Conservation (phyloP, 1,140 invertebrate genomes). For the Drosophila grimshawi region DNA sequence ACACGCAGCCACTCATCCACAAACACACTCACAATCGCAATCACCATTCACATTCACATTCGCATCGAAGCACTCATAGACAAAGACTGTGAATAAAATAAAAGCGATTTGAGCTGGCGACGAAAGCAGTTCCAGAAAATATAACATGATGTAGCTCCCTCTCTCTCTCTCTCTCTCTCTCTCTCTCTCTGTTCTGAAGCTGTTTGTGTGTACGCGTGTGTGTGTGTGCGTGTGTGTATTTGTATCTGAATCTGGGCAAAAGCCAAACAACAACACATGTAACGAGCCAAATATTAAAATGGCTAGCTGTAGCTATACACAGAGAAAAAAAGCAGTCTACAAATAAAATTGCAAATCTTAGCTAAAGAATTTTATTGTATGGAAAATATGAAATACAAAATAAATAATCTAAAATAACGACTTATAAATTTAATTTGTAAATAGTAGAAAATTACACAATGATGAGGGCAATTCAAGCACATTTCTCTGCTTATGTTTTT, state of each 20-base stretch:
- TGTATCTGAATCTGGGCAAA: slow-evolving; percentile 29
- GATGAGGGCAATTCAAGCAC: too few species aligned
- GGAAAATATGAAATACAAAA: neutral
- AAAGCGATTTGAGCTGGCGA: slow-evolving; percentile 58
- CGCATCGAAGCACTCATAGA: slow-evolving; percentile 40
- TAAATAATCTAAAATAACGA: neutral
- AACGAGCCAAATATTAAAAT: slow-evolving; percentile 47
- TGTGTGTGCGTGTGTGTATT: slow-evolving; percentile 18
- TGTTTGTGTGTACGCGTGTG: neutral
- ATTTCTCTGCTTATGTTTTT: too few species aligned
- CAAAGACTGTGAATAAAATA: slow-evolving; percentile 34
- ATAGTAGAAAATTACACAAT: too few species aligned
- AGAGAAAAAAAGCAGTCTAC: neutral
- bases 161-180: neutral
- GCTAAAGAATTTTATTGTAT: too few species aligned
- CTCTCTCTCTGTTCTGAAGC: too few species aligned
- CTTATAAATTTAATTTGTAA: neutral
- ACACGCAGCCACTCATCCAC: slow-evolving; percentile 38
- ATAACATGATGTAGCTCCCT: slow-evolving; percentile 53
- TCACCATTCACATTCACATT: slow-evolving; percentile 16
- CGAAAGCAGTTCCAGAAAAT: slow-evolving; percentile 55
- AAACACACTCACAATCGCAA: slow-evolving; percentile 18
- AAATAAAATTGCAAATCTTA: too few species aligned
- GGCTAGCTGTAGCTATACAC: too few species aligned
- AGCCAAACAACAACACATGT: slow-evolving; percentile 38